Conservation (phyloP, 2,113 vertebrate species). For the Entelurus aequoreus region DNA sequence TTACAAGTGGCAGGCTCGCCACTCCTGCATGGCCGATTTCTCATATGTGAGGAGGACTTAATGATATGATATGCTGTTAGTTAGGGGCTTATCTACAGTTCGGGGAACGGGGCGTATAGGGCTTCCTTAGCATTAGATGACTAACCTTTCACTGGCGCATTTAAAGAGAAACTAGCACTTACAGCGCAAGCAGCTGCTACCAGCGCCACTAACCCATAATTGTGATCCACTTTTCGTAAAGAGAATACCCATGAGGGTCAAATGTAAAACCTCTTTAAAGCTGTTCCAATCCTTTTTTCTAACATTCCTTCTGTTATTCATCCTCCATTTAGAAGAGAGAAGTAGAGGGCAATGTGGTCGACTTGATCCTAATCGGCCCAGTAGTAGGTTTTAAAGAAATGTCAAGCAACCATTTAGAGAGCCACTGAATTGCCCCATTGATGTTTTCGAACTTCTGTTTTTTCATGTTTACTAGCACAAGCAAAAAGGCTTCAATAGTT, state of each 20-base stretch:
- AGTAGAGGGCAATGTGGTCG: conserved; percentile 42
- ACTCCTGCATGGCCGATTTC: conserved; percentile 50
- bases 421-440: too few species aligned
- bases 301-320: conserved; percentile 37
- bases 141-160: conserved; percentile 17
- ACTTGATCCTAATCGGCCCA: conserved; percentile 76
- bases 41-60: conserved; percentile 38
- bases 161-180: conserved; percentile 9
- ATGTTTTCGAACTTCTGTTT: too few species aligned
- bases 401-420: conserved; percentile 63
- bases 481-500: too few species aligned
- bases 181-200: conserved; percentile 20
- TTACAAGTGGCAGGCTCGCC: conserved; percentile 61
- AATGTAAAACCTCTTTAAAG: conserved; percentile 67
- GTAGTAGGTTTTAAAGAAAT: conserved; percentile 67
- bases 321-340: conserved; percentile 34
- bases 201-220: conserved; percentile 22
- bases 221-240: conserved; percentile 26
- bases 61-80: conserved; percentile 36
- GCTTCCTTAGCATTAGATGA: background rate
- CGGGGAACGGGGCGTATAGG: background rate
- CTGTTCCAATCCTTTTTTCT: conserved; percentile 62
- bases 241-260: conserved; percentile 58
- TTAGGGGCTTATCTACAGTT: background rate
- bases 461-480: too few species aligned